These are phyloP conservation scores for Sialis fuliginosa DNA, from an alignment of 2,888 invertebrate species.

Conservation along the genomic window DNA sequence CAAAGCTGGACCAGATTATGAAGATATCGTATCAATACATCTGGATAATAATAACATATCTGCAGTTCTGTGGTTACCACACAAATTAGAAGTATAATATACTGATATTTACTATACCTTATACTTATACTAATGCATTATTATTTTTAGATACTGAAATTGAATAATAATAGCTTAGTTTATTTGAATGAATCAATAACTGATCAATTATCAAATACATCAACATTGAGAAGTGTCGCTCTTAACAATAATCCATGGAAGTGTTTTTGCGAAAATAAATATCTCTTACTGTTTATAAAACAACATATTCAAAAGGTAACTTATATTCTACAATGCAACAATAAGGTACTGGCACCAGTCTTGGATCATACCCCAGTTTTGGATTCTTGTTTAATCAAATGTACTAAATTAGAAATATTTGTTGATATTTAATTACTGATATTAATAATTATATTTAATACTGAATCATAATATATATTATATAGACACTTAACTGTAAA, in stretches of 20 bases:
- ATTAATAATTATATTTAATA: no score
- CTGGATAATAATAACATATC: conserved; percentile 31
- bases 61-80: conserved; percentile 25
- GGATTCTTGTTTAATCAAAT: no score
- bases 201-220: conserved; percentile 20
- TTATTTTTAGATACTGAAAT: no score
- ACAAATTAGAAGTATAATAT: conserved; percentile 22
- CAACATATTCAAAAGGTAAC: conserved; percentile 17
- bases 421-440: no score
- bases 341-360: no score
- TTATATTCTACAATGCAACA: no score
- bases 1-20: conserved; percentile 7
- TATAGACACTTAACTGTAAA: no score
- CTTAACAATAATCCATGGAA: conserved; percentile 38
- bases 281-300: conserved; percentile 27
- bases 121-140: no score
- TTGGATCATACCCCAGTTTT: no score
- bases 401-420: no score
- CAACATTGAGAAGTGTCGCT: conserved; percentile 20
- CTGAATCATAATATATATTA: no score
- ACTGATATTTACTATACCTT: background rate
- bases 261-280: conserved; percentile 34
- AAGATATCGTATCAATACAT: conserved; percentile 28
- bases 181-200: conserved; percentile 25
- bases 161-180: conserved; percentile 31